Base-by-base conservation (phyloP, 2,113 vertebrate genomes). In the Cynocephalus volans region DNA sequence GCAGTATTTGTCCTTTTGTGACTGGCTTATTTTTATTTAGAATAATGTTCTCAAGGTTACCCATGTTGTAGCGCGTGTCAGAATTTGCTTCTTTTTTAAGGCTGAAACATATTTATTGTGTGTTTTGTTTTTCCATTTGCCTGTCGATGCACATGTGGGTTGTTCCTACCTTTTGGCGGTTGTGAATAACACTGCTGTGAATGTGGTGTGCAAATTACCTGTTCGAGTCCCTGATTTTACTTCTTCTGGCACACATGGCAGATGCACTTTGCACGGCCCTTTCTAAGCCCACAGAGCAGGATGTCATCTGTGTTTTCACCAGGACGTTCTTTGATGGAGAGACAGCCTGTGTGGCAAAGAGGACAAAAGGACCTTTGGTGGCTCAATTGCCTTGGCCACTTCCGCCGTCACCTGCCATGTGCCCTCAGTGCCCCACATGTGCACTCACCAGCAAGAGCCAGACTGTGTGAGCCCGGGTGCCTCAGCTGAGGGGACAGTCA, bases 371-470 rank as follows among this genome's bases (percentile, higher is more conserved):
- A 7, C 8, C 62, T 67, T 67, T 41, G n/a, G 69, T 10, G 11
- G 69, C 69, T 70, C n/a, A 4, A 8, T 36, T 36, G 69, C n/a
- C 19, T 77, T 14, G 19, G 48, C 72, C 14, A 3, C 1, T 1
- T 36, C 58, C 19, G 3, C 81, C 13, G 2, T 21, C 9, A 26
- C 48, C 48, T 2, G 4, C 0, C 28, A 0, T 6, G 18, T 52
- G 26, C 28, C 28, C 19, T 13, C 4, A 14, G 54, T 41, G 41
- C 36, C 41, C 48, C 0, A 0, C 8, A 23, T 5, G 3, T 4
- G 3, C 41, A 26, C 21, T 5, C 41, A 26, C 11, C 41, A 41
- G 36, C 7, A 3, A 15, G n/a, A 69, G 33, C 58, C 58, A 21
- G 19, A 19, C 33, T 13, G 31, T 67, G 10, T 2, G 56, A 54